Evolutionary conservation across 2,797 vertebrate genomes (phyloP).

Genomic region (Phrynocephalus guinanensis): DNA sequence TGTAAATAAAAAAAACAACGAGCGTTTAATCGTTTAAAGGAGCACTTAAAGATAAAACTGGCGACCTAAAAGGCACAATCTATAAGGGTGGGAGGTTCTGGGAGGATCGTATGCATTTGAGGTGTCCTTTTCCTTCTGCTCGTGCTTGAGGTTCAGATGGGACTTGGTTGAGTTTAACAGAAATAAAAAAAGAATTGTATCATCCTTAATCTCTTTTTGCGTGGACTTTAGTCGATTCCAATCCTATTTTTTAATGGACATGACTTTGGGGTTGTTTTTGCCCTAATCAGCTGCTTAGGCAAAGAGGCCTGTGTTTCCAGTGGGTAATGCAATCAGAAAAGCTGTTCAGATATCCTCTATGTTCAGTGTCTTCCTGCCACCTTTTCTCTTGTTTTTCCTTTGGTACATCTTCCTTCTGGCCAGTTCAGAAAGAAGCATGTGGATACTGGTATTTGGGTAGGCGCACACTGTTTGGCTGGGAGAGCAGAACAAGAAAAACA

Average conservation of each 20-base stretch:
- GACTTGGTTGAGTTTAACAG: no score
- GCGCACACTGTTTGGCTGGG: no score
- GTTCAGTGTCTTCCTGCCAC: neutral
- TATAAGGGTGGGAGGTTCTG: neutral
- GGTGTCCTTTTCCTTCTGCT: neutral
- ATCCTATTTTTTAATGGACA: no score
- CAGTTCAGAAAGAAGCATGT: no score
- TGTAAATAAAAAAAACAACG: neutral
- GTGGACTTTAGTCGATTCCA: no score
- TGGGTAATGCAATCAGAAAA: neutral
- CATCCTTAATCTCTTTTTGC: no score
- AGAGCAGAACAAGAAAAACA: no score
- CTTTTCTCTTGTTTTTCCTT: neutral
- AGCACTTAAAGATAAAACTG: neutral
- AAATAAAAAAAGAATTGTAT: no score
- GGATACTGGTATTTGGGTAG: no score
- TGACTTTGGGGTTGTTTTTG: no score
- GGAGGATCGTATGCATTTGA: neutral
- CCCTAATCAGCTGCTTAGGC: neutral
- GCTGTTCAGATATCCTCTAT: neutral
- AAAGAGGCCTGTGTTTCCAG: neutral
- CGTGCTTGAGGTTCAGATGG: neutral
- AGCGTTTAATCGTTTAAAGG: neutral
- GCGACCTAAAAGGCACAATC: neutral
- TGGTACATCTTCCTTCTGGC: neutral